Evolutionary conservation across 1,140 invertebrate genomes (phyloP).

Genomic region (Drosophila asahinai): DNA sequence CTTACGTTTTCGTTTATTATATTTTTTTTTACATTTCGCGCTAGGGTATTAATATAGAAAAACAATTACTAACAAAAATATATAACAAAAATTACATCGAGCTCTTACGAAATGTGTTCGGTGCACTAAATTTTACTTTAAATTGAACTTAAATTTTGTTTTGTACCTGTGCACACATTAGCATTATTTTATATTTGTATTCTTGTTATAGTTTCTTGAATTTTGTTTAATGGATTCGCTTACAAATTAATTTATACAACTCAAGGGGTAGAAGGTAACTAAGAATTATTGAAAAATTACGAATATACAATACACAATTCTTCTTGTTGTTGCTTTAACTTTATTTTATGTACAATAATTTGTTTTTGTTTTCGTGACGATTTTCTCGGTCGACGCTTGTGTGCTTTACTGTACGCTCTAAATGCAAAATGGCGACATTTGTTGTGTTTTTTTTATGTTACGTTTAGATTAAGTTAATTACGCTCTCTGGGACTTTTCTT

Average conservation of each 20-base stretch:
- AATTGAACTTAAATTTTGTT: slow-evolving; percentile 63
- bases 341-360: slow-evolving; percentile 47
- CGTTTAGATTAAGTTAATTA: slow-evolving; percentile 57
- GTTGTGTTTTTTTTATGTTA: slow-evolving; percentile 64
- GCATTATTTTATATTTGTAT: slow-evolving; percentile 45
- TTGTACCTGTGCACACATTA: slow-evolving; percentile 72
- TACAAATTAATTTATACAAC: slow-evolving; percentile 75
- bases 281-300: slow-evolving; percentile 39
- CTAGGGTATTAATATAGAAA: slow-evolving; percentile 82
- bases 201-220: slow-evolving; percentile 40
- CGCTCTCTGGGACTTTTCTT: slow-evolving; percentile 45
- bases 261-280: slow-evolving; percentile 41
- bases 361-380: slow-evolving; percentile 29
- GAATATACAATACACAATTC: slow-evolving; percentile 56
- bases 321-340: slow-evolving; percentile 24
- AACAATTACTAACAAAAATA: slow-evolving; percentile 83
- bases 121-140: slow-evolving; percentile 48
- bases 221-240: slow-evolving; percentile 42
- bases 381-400: slow-evolving; percentile 22
- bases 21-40: slow-evolving; percentile 57
- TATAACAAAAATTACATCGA: slow-evolving; percentile 80
- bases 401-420: slow-evolving; percentile 69
- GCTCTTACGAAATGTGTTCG: slow-evolving; percentile 44
- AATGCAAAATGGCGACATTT: slow-evolving; percentile 84
- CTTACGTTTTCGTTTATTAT: slow-evolving; percentile 30